Percentiles rank a stretch among this genome's conserved stretches.
Evolutionary conservation across 2,797 vertebrate genomes (phyloP).

Genomic region (Syndactyla subalaris): DNA sequence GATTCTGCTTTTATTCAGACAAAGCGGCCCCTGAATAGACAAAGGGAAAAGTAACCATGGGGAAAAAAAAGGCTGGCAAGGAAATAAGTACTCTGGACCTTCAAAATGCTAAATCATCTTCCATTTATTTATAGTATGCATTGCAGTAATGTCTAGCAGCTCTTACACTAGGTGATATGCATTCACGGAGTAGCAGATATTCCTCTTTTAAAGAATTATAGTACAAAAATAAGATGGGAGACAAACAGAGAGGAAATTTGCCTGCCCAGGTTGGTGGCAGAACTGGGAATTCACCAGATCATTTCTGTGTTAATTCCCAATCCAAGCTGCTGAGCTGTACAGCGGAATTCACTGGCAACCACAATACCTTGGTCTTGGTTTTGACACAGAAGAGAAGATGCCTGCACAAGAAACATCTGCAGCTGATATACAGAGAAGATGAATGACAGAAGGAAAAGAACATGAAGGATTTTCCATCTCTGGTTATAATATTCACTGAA

Average conservation of each 20-base stretch:
- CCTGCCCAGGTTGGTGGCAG: background rate
- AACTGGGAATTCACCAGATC: background rate
- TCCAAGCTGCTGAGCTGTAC: background rate
- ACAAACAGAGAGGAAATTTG: background rate
- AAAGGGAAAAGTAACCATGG: background rate
- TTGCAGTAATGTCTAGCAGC: background rate
- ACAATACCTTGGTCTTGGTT: background rate
- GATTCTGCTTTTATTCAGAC: background rate
- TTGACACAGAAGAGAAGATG: background rate
- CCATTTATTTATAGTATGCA: background rate
- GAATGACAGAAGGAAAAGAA: background rate
- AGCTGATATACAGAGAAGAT: background rate
- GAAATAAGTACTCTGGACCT: background rate
- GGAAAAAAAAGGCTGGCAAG: background rate
- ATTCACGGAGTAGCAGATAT: background rate
- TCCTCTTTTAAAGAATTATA: background rate
- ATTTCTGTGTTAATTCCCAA: background rate
- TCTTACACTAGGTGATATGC: background rate
- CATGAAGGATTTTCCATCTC: background rate
- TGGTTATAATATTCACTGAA: background rate
- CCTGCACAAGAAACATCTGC: background rate
- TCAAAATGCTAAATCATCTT: conserved; percentile 4
- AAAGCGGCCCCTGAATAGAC: background rate
- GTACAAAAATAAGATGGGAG: background rate
- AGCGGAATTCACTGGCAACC: background rate